A percentile compares a stretch with the other conserved stretches of the same genome.
phyloP scores from a whole-genome alignment of 2,797 vertebrate species.

The Holocentrus rufus region DNA sequence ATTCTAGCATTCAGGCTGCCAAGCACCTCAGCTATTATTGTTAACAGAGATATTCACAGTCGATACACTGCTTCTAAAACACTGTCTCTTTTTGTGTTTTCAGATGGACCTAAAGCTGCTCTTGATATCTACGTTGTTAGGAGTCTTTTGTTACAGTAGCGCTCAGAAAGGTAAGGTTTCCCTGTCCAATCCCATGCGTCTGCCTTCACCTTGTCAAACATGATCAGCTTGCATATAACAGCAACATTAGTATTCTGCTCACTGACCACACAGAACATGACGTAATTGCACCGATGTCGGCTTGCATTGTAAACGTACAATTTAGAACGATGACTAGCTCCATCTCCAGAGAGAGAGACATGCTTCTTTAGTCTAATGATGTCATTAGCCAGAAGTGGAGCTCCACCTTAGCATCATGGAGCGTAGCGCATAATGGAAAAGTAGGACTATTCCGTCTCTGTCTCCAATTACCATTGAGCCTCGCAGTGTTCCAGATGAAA shows the following conservation, averaged over 20 bases:
- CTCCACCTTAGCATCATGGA: slow-evolving; percentile 46
- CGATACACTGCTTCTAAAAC: slow-evolving; percentile 7
- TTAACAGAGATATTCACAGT: slow-evolving; percentile 13
- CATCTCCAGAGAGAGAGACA: background rate
- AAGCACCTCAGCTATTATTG: background rate
- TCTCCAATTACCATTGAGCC: slow-evolving; percentile 61
- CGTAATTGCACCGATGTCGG: slow-evolving; percentile 30
- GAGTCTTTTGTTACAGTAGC: slow-evolving; percentile 78
- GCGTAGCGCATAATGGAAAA: slow-evolving; percentile 65
- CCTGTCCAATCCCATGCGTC: background rate
- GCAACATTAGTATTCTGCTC: slow-evolving; percentile 10
- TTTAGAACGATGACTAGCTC: slow-evolving; percentile 21
- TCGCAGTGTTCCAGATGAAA: slow-evolving; percentile 61
- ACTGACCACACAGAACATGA: slow-evolving; percentile 5
- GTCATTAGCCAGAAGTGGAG: slow-evolving; percentile 31
- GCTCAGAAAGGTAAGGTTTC: slow-evolving; percentile 89
- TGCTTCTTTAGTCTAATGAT: slow-evolving; percentile 35
- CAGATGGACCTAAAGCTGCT: slow-evolving; percentile 89
- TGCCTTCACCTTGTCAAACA: background rate
- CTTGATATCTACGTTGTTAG: slow-evolving; percentile 81
- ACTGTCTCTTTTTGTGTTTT: slow-evolving; percentile 56
- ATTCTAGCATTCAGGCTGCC: slow-evolving; percentile 5
- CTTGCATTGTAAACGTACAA: background rate
- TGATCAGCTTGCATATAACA: background rate
- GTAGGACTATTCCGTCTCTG: slow-evolving; percentile 53